Evolutionary conservation across 2,797 vertebrate genomes (phyloP).

Genomic region (Apogon talboti): DNA sequence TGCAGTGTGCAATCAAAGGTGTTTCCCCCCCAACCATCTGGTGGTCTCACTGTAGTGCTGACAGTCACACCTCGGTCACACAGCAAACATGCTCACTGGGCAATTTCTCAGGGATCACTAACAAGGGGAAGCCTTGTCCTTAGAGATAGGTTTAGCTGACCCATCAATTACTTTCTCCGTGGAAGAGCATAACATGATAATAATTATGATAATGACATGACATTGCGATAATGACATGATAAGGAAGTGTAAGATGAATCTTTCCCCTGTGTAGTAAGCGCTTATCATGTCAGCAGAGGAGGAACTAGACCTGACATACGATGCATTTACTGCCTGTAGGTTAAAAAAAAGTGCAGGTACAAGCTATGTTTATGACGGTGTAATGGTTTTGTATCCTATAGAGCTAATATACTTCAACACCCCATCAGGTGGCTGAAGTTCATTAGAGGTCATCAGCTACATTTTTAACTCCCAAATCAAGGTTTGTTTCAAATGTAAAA

Average conservation of each 20-base stretch:
- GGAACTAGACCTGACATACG: conserved; percentile 57
- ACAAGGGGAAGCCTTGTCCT: conserved; percentile 66
- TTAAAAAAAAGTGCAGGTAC: conserved; percentile 37
- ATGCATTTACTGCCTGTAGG: conserved; percentile 43
- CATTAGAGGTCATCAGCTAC: not conserved
- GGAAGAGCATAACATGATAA: conserved; percentile 73
- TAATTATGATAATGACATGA: conserved; percentile 78
- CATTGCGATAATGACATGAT: conserved; percentile 76
- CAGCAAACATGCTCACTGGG: conserved; percentile 56
- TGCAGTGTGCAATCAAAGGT: conserved; percentile 51
- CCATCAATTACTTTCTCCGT: conserved; percentile 75
- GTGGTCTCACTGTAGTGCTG: conserved; percentile 38
- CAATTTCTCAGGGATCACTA: conserved; percentile 67
- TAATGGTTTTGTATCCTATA: conserved; percentile 9
- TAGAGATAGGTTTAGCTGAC: conserved; percentile 71
- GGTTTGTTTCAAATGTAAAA: not conserved
- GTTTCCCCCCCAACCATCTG: conserved; percentile 32
- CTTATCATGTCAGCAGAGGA: conserved; percentile 66
- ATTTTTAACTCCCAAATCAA: conserved; percentile 7
- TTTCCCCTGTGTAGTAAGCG: conserved; percentile 42
- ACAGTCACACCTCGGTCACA: conserved; percentile 65
- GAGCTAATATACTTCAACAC: conserved; percentile 12
- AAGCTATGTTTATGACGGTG: conserved; percentile 7
- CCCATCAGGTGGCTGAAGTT: conserved; percentile 5
- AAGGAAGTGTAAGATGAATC: conserved; percentile 71